Evolutionary conservation across 2,888 invertebrate species (phyloP), one percentile per base, ranked within the genome.

Genomic region (Scelioninae gen. 1): DNA sequence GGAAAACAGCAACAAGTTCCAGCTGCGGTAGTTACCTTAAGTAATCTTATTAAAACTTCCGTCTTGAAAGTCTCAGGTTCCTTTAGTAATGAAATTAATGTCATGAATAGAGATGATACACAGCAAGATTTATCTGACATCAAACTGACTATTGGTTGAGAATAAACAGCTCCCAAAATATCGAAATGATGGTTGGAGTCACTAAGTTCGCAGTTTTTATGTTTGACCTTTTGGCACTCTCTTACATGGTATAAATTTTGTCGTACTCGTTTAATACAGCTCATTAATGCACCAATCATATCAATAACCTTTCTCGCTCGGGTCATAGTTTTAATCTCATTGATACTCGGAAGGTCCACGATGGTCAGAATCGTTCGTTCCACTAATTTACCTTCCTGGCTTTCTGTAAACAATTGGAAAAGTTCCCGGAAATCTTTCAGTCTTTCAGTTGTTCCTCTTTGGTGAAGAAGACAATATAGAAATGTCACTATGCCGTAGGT

Each of bases 1-100:
- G 95, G 93, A 86, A 95, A 94, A 87, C 95, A 95, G 88, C 95
- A 95, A 87, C 95, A 95, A 0, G 94, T 94, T 0, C 95, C 95
- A 68, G 94, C 93, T 55, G 92, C 92, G 8, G 94, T 92, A 93
- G 94, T 94, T 1, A 94, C 94, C 82, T 94, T 93, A 0, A 95
- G 88, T n/a, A 94, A 87, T 76, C 93, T 93, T 15, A 92, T 90
- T 45, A 93, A 91, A 1, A 94, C 87, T 11, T 92, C 90, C 10
- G 89, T 86, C 0, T 91, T 90, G 0, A 93, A 93, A 0, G 93
- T 87, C 29, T 91, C 91, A 2, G 93, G 93, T 69, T 94, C 93
- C 1, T 93, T 92, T 0, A 94, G 89, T 2, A 94, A 88, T 0
- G 93, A 91, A 0, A 93, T 92, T 0, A 95, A 89, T 0, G 93